phyloP scores from a whole-genome alignment of 2,797 vertebrate genomes.

The Trachurus trachurus region DNA sequence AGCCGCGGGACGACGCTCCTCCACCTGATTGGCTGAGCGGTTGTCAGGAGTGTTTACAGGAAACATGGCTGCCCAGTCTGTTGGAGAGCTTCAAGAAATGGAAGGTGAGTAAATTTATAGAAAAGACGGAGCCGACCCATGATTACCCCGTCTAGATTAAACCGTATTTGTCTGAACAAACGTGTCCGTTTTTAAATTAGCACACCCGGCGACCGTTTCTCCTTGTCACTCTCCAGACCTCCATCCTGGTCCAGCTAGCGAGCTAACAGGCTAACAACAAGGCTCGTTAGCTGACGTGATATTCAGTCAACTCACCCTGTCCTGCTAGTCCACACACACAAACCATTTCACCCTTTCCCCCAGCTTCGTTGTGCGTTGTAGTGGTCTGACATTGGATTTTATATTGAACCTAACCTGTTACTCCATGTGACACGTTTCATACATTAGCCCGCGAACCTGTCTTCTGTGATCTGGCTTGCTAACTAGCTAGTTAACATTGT shows the following conservation, averaged over 20 bases:
- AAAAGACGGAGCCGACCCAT: background rate
- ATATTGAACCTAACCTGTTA: fast-evolving
- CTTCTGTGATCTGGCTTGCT: conserved; percentile 4
- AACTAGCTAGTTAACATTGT: conserved; percentile 36
- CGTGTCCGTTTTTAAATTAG: background rate
- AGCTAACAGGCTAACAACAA: conserved; percentile 78
- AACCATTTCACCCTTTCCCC: background rate
- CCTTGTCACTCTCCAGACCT: conserved; percentile 30
- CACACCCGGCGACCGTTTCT: background rate
- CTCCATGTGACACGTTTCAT: background rate
- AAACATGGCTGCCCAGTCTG: conserved; percentile 87
- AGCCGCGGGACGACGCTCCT: background rate
- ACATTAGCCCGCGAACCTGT: background rate
- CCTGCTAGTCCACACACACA: background rate
- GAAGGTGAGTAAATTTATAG: conserved; percentile 83
- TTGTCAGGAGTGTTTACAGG: conserved; percentile 83
- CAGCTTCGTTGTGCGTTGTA: fast-evolving
- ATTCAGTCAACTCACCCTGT: conserved; percentile 1
- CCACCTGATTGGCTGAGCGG: conserved; percentile 74
- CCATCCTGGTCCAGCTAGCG: conserved; percentile 37
- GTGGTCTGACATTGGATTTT: background rate
- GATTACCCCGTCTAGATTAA: background rate
- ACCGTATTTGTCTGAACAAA: background rate
- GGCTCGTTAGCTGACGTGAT: conserved; percentile 46
- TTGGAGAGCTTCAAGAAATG: conserved; percentile 90